Evolutionary conservation across 1,140 invertebrate species (phyloP).

Genomic region (Sogatella furcifera): DNA sequence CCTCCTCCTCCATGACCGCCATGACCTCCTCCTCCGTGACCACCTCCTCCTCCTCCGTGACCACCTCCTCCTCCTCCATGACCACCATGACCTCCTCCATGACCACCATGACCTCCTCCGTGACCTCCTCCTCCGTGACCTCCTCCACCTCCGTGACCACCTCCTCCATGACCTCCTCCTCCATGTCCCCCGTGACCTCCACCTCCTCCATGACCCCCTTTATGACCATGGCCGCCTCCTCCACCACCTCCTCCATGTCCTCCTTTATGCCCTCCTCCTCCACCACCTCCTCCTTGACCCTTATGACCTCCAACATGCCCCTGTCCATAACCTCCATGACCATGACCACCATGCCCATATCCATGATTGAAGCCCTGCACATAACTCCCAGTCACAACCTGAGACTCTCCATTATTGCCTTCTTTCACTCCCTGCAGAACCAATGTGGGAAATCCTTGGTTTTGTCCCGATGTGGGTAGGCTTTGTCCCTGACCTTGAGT

Average conservation of each 20-base stretch:
- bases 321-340: slow-evolving; percentile 35
- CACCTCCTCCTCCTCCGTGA: background rate
- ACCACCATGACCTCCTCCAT: background rate
- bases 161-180: slow-evolving; percentile 26
- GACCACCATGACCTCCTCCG: slow-evolving; percentile 26
- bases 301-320: slow-evolving; percentile 32
- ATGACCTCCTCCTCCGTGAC: slow-evolving; percentile 3
- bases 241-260: slow-evolving; percentile 31
- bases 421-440: background rate
- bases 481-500: no score
- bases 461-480: no score
- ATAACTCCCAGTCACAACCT: background rate
- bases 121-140: slow-evolving; percentile 26
- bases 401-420: background rate
- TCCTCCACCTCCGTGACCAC: slow-evolving; percentile 34
- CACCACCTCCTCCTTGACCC: slow-evolving; percentile 20
- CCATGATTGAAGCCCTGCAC: background rate
- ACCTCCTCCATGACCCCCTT: slow-evolving; percentile 26
- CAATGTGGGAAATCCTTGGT: no score
- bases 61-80: background rate
- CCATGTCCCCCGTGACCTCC: slow-evolving; percentile 33
- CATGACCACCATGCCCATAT: background rate
- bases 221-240: slow-evolving; percentile 31
- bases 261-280: slow-evolving; percentile 26
- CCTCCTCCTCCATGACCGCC: slow-evolving; percentile 2